Percentiles rank a stretch among this genome's conserved stretches.
phyloP scores from a whole-genome alignment of 2,797 vertebrate species.

The Sebastes kiyomatsui region DNA sequence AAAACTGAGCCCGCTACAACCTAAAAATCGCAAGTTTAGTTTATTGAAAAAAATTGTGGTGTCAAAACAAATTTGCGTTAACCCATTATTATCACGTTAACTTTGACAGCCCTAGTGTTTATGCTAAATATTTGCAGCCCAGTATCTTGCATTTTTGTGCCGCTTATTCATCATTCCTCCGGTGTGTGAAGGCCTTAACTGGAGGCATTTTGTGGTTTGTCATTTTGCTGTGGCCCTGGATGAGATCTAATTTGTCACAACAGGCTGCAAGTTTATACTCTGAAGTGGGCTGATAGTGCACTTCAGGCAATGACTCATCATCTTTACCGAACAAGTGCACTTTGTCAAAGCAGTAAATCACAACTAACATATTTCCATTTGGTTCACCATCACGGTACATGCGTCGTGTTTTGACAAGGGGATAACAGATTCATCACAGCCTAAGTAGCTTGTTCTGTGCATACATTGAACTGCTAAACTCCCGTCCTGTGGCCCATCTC shows the following conservation, averaged over 20 bases:
- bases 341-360: conserved; percentile 39
- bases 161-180: background rate
- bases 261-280: conserved; percentile 22
- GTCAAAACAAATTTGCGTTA: no score
- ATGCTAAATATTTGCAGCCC: no score
- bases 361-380: conserved; percentile 12
- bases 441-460: conserved; percentile 15
- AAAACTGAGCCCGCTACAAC: no score
- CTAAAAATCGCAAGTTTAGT: no score
- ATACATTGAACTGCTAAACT: conserved; percentile 23
- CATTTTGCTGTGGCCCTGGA: conserved; percentile 24
- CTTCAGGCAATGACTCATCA: conserved; percentile 43
- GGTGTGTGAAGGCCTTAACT: background rate
- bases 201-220: conserved; percentile 21
- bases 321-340: conserved; percentile 12
- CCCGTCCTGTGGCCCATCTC: background rate
- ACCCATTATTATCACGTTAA: no score
- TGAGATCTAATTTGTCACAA: conserved; percentile 34
- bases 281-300: conserved; percentile 28
- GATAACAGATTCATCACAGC: conserved; percentile 17
- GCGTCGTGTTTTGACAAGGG: background rate
- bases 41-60: accelerated
- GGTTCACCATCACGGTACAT: background rate
- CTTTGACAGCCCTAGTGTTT: no score
- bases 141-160: background rate